These are phyloP conservation scores for Artibeus jamaicensis DNA, from an alignment of 2,797 vertebrate genomes.

Conservation along the genomic window DNA sequence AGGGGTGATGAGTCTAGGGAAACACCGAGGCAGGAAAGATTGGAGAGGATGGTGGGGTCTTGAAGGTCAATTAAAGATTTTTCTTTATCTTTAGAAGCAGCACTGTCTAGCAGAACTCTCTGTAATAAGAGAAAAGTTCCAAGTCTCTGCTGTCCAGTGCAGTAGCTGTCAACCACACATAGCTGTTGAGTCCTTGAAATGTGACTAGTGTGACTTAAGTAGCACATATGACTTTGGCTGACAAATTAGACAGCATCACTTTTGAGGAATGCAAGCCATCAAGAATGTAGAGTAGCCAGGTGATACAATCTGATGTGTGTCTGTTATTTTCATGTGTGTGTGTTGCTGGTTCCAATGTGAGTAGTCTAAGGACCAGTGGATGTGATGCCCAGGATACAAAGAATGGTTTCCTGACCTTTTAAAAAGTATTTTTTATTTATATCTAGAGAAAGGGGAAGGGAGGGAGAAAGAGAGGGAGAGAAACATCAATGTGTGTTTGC, in stretches of 20 bases:
- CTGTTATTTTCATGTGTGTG: background rate
- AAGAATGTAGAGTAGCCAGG: background rate
- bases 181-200: background rate
- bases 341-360: background rate
- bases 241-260: background rate
- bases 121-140: background rate
- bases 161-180: background rate
- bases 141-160: too few relatives aligned
- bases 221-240: background rate
- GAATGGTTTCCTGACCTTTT: too few relatives aligned
- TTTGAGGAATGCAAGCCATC: background rate
- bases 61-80: background rate
- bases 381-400: background rate
- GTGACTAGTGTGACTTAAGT: background rate
- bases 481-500: too few relatives aligned
- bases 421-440: too few relatives aligned
- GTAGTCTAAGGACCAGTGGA: fast-evolving
- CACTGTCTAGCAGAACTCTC: background rate
- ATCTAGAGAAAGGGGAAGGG: too few relatives aligned
- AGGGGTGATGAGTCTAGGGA: background rate
- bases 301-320: fast-evolving
- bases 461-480: too few relatives aligned
- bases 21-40: background rate
- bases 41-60: background rate
- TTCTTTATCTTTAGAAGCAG: background rate